phyloP scores from a whole-genome alignment of 2,888 invertebrate genomes.

The Tipula vernalis region DNA sequence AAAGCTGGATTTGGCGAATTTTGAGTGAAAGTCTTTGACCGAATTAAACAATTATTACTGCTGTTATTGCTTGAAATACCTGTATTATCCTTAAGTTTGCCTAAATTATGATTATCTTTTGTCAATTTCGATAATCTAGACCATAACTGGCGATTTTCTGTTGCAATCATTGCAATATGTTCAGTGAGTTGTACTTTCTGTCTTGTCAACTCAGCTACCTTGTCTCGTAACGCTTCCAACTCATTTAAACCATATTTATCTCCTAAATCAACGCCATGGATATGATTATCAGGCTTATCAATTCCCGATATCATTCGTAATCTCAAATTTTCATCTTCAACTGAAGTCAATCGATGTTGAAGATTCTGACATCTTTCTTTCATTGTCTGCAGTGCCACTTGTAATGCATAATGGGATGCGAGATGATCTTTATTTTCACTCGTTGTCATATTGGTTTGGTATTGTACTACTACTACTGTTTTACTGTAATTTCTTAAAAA shows the following conservation, averaged over 20 bases:
- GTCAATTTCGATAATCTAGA: constrained; percentile 52
- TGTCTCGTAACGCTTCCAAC: constrained; percentile 41
- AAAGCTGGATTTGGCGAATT: constrained; percentile 45
- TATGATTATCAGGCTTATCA: constrained; percentile 31
- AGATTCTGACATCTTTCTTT: constrained; percentile 66
- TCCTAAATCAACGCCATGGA: constrained; percentile 24
- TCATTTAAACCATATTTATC: constrained; percentile 35
- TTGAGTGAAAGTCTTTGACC: constrained; percentile 55
- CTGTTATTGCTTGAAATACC: neutral
- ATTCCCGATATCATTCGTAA: constrained; percentile 35
- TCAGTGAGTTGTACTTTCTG: constrained; percentile 66
- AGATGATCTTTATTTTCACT: constrained; percentile 6
- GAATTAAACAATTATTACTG: constrained; percentile 26
- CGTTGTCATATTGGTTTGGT: neutral
- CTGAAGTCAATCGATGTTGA: constrained; percentile 51
- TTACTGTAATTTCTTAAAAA: neutral
- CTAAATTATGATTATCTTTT: constrained; percentile 43
- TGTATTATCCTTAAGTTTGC: constrained; percentile 23
- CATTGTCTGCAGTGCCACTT: constrained; percentile 68
- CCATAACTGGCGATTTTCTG: constrained; percentile 72
- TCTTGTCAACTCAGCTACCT: constrained; percentile 54
- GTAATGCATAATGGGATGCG: constrained; percentile 41
- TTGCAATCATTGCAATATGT: constrained; percentile 67
- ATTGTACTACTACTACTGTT: neutral
- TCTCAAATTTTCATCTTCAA: constrained; percentile 66